Conservation (phyloP, 2,113 vertebrate species). For the Cranoglanis bouderius region DNA sequence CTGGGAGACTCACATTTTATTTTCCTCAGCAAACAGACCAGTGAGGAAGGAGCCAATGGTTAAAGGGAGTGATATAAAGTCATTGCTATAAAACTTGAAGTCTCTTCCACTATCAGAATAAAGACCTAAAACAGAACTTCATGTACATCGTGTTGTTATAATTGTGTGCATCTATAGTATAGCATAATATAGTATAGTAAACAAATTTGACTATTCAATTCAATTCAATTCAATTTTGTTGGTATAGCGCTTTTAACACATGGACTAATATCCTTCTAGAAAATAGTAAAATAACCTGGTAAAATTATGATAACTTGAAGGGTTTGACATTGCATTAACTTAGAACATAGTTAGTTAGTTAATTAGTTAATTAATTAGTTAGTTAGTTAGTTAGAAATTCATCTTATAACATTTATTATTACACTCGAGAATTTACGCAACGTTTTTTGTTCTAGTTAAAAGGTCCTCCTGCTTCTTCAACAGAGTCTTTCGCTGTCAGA, state of each 20-base stretch:
- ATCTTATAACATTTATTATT: not conserved
- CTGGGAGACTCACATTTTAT: conserved; percentile 12
- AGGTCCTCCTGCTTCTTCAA: not conserved
- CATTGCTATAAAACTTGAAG: not conserved
- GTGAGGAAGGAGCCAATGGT: not conserved
- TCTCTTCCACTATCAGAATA: conserved; percentile 1
- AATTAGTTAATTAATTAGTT: not conserved
- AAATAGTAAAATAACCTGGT: not conserved
- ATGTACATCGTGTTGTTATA: not conserved
- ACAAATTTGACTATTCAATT: not conserved
- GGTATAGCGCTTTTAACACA: too few relatives aligned
- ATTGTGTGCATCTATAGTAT: not conserved
- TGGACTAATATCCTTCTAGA: not conserved
- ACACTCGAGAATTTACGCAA: not conserved
- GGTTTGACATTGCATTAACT: not conserved
- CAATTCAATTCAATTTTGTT: too few relatives aligned
- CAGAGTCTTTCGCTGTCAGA: not conserved
- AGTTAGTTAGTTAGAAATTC: not conserved
- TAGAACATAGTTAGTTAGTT: not conserved
- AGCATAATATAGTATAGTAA: not conserved
- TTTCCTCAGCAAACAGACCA: conserved; percentile 2
- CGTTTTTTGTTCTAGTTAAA: not conserved
- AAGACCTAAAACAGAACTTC: not conserved
- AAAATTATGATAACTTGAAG: not conserved
- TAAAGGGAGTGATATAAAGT: conserved; percentile 9